These are phyloP conservation scores for Muntiacus muntjak DNA, from an alignment of 2,113 vertebrate genomes.

Conservation along the genomic window DNA sequence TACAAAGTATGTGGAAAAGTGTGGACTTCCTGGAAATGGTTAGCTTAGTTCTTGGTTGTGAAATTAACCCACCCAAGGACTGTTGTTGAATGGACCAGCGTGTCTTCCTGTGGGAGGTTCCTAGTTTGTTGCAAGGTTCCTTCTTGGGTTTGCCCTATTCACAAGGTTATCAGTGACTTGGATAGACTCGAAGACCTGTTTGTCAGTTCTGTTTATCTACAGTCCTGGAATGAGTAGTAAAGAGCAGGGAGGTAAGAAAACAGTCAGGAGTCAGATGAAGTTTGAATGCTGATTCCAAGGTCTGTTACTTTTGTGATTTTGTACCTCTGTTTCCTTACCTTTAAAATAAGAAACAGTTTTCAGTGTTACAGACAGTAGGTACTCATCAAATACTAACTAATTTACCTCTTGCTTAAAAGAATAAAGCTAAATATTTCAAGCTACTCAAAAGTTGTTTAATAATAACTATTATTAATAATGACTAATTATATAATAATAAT, in stretches of 20 bases:
- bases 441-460: neutral
- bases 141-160: neutral
- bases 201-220: neutral
- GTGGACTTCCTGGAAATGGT: neutral
- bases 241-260: neutral
- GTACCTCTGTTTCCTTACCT: neutral
- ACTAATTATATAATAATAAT: neutral
- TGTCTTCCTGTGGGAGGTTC: neutral
- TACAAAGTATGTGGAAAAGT: neutral
- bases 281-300: neutral
- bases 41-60: neutral
- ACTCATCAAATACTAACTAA: neutral
- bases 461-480: neutral
- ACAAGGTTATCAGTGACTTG: neutral
- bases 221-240: neutral
- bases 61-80: neutral
- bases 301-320: neutral
- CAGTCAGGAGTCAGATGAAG: neutral
- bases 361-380: neutral
- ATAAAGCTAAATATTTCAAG: conserved; percentile 2
- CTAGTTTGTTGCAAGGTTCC: neutral
- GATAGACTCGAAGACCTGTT: neutral
- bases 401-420: neutral
- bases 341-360: neutral
- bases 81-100: neutral